These are phyloP conservation scores for Galeopsomyia nigrocyanea DNA, from an alignment of 2,888 invertebrate genomes.

Conservation along the genomic window DNA sequence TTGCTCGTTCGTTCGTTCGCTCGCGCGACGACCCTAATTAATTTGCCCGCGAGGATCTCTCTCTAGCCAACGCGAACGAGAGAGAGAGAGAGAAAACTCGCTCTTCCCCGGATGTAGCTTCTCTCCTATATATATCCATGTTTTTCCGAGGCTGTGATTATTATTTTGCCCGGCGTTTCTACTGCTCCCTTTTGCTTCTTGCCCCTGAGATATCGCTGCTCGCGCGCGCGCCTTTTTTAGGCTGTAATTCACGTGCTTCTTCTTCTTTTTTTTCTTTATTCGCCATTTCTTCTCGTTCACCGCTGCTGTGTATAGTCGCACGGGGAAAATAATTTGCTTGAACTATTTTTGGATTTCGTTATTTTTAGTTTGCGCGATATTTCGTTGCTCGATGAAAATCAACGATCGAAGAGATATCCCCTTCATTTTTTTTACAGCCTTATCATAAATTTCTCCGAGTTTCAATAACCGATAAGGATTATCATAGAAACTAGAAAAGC, in stretches of 20 bases:
- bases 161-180: neutral
- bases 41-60: slow-evolving; percentile 39
- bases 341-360: too few relatives aligned
- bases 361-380: too few relatives aligned
- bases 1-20: neutral
- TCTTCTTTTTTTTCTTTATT: neutral
- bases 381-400: too few relatives aligned
- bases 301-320: too few relatives aligned
- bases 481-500: too few relatives aligned
- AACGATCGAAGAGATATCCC: too few relatives aligned
- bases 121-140: too few relatives aligned
- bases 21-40: slow-evolving; percentile 42
- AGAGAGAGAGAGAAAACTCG: slow-evolving; percentile 21
- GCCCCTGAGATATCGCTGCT: slow-evolving; percentile 1
- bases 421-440: too few relatives aligned
- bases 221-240: neutral
- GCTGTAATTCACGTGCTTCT: neutral
- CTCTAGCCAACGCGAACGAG: neutral
- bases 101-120: neutral
- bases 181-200: neutral
- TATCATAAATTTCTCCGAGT: too few relatives aligned
- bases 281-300: too few relatives aligned
- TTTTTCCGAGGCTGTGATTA: neutral
- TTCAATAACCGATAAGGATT: too few relatives aligned
- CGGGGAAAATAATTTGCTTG: too few relatives aligned